Conservation (phyloP, 2,888 invertebrate genomes). For the Leptothorax acervorum region DNA sequence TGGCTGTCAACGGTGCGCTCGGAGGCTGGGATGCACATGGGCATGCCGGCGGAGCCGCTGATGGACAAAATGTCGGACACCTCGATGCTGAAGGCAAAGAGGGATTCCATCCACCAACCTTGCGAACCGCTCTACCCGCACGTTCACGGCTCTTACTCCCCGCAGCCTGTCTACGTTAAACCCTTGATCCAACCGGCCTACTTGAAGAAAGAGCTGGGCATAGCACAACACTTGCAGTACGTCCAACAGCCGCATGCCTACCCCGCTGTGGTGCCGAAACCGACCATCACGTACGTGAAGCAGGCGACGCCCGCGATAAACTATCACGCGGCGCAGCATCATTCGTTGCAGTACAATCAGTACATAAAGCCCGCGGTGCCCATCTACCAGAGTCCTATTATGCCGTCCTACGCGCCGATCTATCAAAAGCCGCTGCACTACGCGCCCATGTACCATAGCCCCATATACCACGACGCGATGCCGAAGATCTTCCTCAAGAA, state of each 20-base stretch:
- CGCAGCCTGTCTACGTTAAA: conserved; percentile 69
- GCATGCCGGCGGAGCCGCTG: conserved; percentile 65
- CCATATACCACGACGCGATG: conserved; percentile 63
- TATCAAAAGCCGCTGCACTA: conserved; percentile 79
- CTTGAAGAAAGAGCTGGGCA: conserved; percentile 65
- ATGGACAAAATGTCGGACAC: conserved; percentile 59
- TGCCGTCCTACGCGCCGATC: conserved; percentile 64
- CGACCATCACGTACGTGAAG: conserved; percentile 75
- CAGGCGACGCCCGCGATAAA: conserved; percentile 50
- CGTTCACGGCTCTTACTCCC: conserved; percentile 65
- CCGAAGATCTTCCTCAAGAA: conserved; percentile 69
- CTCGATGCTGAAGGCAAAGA: conserved; percentile 75
- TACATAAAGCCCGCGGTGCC: conserved; percentile 60
- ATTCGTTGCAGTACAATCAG: conserved; percentile 57
- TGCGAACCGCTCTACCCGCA: conserved; percentile 79
- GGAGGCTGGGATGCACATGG: conserved; percentile 69
- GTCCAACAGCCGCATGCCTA: conserved; percentile 71
- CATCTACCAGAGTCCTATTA: conserved; percentile 69
- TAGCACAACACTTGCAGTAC: conserved; percentile 68
- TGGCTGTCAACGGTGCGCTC: conserved; percentile 80
- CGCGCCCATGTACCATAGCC: conserved; percentile 77
- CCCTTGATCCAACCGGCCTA: conserved; percentile 72
- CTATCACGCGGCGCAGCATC: conserved; percentile 64
- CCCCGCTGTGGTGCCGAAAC: conserved; percentile 69
- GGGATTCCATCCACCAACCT: conserved; percentile 77